Evolutionary conservation across 1,140 invertebrate genomes (phyloP), one percentile per base, ranked within the genome.

Genomic region (Drosophila littoralis): DNA sequence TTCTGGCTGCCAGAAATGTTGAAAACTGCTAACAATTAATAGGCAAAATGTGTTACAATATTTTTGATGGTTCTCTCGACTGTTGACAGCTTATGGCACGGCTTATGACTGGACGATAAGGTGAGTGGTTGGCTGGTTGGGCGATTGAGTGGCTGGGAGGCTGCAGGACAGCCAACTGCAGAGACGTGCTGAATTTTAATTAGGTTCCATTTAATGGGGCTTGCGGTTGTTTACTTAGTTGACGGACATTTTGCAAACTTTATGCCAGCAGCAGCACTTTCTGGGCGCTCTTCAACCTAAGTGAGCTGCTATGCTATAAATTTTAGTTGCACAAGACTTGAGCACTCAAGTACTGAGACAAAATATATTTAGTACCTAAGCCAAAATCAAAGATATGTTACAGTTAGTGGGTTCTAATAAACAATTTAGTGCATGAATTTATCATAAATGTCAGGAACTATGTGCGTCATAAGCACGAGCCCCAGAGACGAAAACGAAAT

Each of bases 41-140:
- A 86, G 79, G 84, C 69, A 77, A 88, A 86, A 77, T 88, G 83
- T 88, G 80, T 66, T 86, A 79, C 83, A 86, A 86, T 86, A 88
- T 88, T 88, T 86, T 77, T 89, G 84, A 86, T 88, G 79, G 77
- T 77, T 33, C 51, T 35, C 51, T 6, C 7, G 51, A 77, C 73
- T 76, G 61, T 52, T 67, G 71, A 54, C 61, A 58, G 54, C 15
- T 86, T 86, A 86, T 89, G 84, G 77, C 79, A 46, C 15, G 77
- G 72, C 79, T 88, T 88, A 83, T 77, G 82, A 54, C 66, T 58
- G 71, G 46, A 12, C 36, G 36, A 58, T 32, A 46, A 60, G 57
- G 40, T 59, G 51, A 64, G 55, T 45, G 43, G 64, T 59, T 33
- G 28, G 38, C 2, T 42, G 28, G 64, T 59, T 33, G 28, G 38